phyloP scores from a whole-genome alignment of 1,140 invertebrate species.

The Lucilia cuprina region DNA sequence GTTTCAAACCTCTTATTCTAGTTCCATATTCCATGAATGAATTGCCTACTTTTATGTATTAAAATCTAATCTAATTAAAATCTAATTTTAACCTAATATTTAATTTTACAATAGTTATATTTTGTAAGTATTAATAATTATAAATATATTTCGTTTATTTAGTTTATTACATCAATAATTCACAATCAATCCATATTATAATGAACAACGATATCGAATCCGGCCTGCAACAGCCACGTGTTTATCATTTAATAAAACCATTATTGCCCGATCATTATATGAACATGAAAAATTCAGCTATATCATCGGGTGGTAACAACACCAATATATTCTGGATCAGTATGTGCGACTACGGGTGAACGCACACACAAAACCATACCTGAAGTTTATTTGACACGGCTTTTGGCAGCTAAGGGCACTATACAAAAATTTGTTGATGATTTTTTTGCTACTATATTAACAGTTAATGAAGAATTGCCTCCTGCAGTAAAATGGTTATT shows the following conservation, averaged over 20 bases:
- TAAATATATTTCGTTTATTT: constrained; percentile 35
- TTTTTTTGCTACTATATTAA: constrained; percentile 88
- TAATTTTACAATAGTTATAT: too few species aligned
- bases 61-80: too few species aligned
- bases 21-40: too few species aligned
- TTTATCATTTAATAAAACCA: constrained; percentile 87
- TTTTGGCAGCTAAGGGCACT: constrained; percentile 93
- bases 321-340: constrained; percentile 29
- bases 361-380: constrained; percentile 91
- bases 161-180: constrained; percentile 66
- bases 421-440: constrained; percentile 97
- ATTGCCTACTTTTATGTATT: too few species aligned
- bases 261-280: constrained; percentile 64
- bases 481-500: constrained; percentile 95
- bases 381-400: constrained; percentile 91
- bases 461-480: constrained; percentile 87
- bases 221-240: constrained; percentile 64
- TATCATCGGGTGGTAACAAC: constrained; percentile 49
- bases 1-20: too few species aligned
- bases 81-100: too few species aligned
- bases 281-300: constrained; percentile 61
- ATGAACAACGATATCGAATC: constrained; percentile 79
- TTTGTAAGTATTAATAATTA: background rate
- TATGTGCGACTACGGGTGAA: constrained; percentile 64
- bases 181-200: constrained; percentile 79